Evolutionary conservation across 2,113 vertebrate genomes (phyloP).

Genomic region (Engraulis encrasicolus): DNA sequence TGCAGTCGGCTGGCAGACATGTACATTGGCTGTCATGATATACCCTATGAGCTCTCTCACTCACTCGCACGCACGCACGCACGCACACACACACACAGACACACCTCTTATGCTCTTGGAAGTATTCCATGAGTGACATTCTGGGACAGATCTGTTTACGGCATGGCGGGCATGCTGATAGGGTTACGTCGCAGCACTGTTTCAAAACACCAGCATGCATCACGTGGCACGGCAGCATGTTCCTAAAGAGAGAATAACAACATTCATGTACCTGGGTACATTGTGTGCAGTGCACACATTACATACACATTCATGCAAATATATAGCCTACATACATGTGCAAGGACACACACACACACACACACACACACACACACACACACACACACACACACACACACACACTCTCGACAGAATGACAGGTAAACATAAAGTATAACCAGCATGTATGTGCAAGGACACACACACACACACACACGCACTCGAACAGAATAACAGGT

Average conservation of each 20-base stretch:
- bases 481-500: no score
- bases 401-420: no score
- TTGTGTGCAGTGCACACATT: no score
- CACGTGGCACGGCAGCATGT: not conserved
- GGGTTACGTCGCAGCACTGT: not conserved
- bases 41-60: not conserved
- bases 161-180: not conserved
- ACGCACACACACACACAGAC: constrained; percentile 11
- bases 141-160: constrained; percentile 45
- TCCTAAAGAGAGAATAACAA: no score
- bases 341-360: not conserved
- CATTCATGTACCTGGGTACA: no score
- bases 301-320: no score
- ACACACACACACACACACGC: no score
- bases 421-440: no score
- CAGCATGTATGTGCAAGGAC: no score
- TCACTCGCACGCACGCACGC: not conserved
- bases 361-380: not conserved
- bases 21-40: not conserved
- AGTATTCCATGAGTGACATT: constrained; percentile 41
- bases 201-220: not conserved
- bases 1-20: not conserved
- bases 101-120: not conserved
- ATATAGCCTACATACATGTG: no score
- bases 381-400: not conserved